Conservation (phyloP, 2,797 vertebrate species). For the Coccyzus lansbergi region DNA sequence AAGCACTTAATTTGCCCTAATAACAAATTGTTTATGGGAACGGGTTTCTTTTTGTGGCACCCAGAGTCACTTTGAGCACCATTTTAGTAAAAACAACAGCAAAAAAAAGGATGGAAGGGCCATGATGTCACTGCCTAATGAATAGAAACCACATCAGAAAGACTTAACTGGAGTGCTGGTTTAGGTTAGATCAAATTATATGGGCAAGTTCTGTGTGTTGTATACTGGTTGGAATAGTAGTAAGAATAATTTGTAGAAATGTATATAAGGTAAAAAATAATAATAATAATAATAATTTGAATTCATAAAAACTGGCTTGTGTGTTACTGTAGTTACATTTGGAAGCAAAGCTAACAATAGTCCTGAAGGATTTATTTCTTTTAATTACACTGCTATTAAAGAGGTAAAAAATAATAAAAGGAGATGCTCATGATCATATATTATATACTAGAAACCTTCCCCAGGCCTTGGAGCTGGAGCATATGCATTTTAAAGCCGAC, state of each 20-base stretch:
- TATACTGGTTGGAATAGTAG: slow-evolving; percentile 58
- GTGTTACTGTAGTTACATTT: not conserved
- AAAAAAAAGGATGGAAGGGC: slow-evolving; percentile 81
- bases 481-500: not conserved
- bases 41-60: slow-evolving; percentile 57
- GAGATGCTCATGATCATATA: not conserved
- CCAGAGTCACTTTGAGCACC: slow-evolving; percentile 39
- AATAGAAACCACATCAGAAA: slow-evolving; percentile 88
- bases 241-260: slow-evolving; percentile 51
- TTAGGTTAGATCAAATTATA: slow-evolving; percentile 75
- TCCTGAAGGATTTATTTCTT: not conserved
- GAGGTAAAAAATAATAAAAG: not conserved
- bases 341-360: not conserved
- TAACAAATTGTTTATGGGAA: slow-evolving; percentile 66
- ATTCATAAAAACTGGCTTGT: slow-evolving; percentile 60
- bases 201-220: slow-evolving; percentile 47
- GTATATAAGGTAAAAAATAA: slow-evolving; percentile 27
- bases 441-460: not conserved
- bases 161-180: slow-evolving; percentile 77
- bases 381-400: not conserved
- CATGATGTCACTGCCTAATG: slow-evolving; percentile 84
- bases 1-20: slow-evolving; percentile 47
- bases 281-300: slow-evolving; percentile 1
- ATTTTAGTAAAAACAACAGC: slow-evolving; percentile 61
- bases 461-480: not conserved